Evolutionary conservation across 92 coral and sea anemone species (phyloP).

Genomic region (Galaxea fascicularis): DNA sequence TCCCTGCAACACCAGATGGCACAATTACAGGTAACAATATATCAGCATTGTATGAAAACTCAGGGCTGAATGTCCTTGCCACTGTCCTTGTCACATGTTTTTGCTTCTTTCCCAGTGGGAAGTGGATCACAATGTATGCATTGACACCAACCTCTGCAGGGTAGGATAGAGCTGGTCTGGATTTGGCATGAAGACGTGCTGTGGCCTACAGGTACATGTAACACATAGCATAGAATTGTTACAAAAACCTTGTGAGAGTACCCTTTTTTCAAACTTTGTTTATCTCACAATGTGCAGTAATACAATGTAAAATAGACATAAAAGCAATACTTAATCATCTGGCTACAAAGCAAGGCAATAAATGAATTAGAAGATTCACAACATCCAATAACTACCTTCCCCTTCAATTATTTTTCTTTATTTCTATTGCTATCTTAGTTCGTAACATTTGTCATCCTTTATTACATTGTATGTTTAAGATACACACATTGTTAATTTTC

Average conservation of each 20-base stretch:
- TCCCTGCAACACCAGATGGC: slow-evolving; percentile 52
- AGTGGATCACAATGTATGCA: slow-evolving; percentile 79
- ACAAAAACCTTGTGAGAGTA: neutral
- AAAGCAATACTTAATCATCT: too few relatives aligned
- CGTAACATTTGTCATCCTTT: too few relatives aligned
- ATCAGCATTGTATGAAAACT: slow-evolving; percentile 84
- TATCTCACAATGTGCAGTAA: too few relatives aligned
- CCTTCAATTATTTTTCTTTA: too few relatives aligned
- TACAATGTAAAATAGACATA: too few relatives aligned
- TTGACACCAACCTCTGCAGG: slow-evolving; percentile 97
- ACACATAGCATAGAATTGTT: neutral
- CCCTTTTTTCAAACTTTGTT: too few relatives aligned
- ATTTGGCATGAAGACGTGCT: slow-evolving; percentile 58
- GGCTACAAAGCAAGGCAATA: too few relatives aligned
- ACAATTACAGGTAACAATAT: slow-evolving; percentile 71
- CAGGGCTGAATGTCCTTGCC: slow-evolving; percentile 97
- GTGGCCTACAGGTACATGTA: slow-evolving; percentile 71
- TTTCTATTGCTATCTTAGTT: too few relatives aligned
- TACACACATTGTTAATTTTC: too few relatives aligned
- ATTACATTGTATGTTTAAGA: too few relatives aligned
- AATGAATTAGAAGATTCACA: too few relatives aligned
- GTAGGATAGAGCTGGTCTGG: slow-evolving; percentile 78
- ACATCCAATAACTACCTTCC: too few relatives aligned
- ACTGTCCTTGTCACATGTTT: slow-evolving; percentile 83
- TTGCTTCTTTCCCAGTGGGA: slow-evolving; percentile 84